These are phyloP conservation scores for Caenorhabditis imperialis DNA, from an alignment of 2,888 invertebrate species.

Conservation along the genomic window DNA sequence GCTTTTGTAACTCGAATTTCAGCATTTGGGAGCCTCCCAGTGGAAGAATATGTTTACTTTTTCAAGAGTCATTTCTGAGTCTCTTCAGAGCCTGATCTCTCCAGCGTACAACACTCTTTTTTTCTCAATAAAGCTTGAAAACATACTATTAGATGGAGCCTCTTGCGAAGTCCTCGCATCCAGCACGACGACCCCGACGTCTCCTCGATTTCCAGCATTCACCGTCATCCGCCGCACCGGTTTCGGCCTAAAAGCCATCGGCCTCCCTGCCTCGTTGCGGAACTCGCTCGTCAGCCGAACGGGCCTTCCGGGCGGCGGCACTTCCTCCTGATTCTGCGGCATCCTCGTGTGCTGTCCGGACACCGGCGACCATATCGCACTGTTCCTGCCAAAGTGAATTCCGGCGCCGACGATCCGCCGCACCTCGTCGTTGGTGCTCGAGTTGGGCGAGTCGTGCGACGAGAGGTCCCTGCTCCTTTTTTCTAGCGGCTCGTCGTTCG, in stretches of 20 bases:
- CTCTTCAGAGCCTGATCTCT: too few species aligned
- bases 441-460: slow-evolving; percentile 69
- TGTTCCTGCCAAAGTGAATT: slow-evolving; percentile 12
- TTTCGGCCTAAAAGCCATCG: slow-evolving; percentile 9
- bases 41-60: too few species aligned
- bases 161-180: slow-evolving; percentile 29
- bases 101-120: too few species aligned
- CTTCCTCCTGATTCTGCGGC: background rate
- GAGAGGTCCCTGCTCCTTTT: slow-evolving; percentile 69
- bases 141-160: too few species aligned
- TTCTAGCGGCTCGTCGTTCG: slow-evolving; percentile 65
- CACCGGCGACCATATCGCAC: slow-evolving; percentile 36
- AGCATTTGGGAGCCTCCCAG: too few species aligned
- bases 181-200: slow-evolving; percentile 43
- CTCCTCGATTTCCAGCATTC: slow-evolving; percentile 40
- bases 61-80: too few species aligned
- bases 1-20: too few species aligned
- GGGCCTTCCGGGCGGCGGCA: background rate
- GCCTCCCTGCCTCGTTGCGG: background rate
- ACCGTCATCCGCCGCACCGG: slow-evolving; percentile 46
- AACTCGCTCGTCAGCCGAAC: slow-evolving; percentile 4
- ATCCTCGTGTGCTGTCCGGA: background rate
- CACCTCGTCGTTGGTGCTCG: slow-evolving; percentile 62
- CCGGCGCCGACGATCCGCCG: slow-evolving; percentile 45
- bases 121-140: too few species aligned